Percentiles rank a stretch among this genome's conserved stretches.
These are phyloP conservation scores for Otolemur crassicaudatus DNA, from an alignment of 2,797 vertebrate genomes.

Conservation along the genomic window DNA sequence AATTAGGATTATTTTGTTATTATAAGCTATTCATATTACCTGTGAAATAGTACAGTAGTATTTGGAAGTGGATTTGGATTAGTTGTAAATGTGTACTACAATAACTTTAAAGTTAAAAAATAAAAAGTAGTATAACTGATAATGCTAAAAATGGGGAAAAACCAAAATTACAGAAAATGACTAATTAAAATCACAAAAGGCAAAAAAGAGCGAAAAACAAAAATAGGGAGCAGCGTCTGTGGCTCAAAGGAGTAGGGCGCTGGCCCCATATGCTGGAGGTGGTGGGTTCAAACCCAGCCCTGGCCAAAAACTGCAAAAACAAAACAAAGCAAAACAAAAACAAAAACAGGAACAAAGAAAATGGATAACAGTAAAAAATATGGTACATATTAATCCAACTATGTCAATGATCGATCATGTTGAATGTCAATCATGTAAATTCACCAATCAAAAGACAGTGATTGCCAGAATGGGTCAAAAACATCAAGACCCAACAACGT, in stretches of 20 bases:
- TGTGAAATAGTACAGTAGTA: background rate
- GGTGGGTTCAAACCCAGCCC: too few species aligned
- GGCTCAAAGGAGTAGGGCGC: too few species aligned
- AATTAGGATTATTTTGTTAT: background rate
- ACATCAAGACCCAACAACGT: background rate
- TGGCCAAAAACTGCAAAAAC: too few species aligned
- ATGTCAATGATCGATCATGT: background rate
- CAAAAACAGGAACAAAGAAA: background rate
- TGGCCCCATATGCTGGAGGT: too few species aligned
- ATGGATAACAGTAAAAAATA: background rate
- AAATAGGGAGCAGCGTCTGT: background rate
- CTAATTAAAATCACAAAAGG: background rate
- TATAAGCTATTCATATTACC: background rate
- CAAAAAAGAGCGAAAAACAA: background rate
- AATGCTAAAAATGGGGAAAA: background rate
- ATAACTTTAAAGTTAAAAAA: background rate
- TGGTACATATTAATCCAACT: background rate
- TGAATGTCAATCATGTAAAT: background rate
- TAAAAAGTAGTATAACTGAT: background rate
- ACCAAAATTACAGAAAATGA: background rate
- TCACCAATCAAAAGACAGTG: background rate
- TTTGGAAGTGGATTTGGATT: background rate
- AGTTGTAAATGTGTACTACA: background rate
- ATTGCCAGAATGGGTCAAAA: background rate
- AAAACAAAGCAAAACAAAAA: background rate